Percentiles rank a stretch among this genome's conserved stretches.
These are phyloP conservation scores for Embiotoca jacksoni DNA, from an alignment of 2,113 vertebrate genomes.

Conservation along the genomic window DNA sequence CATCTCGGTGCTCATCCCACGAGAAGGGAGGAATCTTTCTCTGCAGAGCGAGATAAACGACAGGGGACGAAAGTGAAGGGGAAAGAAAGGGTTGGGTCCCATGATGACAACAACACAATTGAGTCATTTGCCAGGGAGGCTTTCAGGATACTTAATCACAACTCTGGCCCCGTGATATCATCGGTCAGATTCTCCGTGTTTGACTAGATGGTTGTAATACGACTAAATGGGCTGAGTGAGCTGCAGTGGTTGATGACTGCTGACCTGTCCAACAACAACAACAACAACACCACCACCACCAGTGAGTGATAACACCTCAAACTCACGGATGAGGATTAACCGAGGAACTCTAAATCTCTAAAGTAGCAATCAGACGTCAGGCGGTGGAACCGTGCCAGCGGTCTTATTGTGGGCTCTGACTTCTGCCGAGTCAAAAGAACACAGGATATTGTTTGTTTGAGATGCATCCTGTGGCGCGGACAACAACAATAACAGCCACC, in stretches of 20 bases:
- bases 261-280: no score
- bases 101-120: neutral
- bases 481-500: neutral
- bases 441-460: conserved; percentile 15
- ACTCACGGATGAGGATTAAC: neutral
- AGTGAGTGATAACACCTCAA: neutral
- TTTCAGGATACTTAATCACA: neutral
- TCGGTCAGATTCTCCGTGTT: neutral
- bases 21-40: conserved; percentile 11
- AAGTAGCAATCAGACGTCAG: neutral
- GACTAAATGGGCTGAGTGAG: neutral
- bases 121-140: neutral
- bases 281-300: neutral
- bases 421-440: neutral
- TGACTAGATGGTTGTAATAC: neutral
- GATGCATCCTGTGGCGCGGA: neutral
- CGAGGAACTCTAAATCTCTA: neutral
- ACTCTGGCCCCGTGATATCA: neutral
- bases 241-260: neutral
- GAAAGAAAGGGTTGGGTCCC: neutral
- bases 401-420: neutral
- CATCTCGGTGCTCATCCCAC: conserved; percentile 26
- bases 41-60: neutral
- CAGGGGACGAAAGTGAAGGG: neutral
- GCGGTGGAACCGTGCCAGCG: neutral